Base-by-base conservation (phyloP, 2,797 vertebrate genomes). In the Pyrocephalus nanus region DNA sequence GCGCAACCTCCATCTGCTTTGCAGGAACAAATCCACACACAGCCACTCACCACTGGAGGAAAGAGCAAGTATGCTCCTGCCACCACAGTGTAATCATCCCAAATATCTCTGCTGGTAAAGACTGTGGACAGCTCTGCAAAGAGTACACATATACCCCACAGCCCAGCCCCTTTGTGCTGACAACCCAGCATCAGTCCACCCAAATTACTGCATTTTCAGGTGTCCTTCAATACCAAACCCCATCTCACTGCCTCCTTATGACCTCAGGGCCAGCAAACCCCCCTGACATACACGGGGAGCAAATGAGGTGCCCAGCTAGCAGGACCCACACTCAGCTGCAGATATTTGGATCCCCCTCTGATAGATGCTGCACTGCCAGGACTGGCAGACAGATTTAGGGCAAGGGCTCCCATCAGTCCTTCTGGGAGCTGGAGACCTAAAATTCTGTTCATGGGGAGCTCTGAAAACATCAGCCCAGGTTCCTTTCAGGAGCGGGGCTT, bases 111-210 rank as follows among this genome's bases (percentile, higher is more conserved):
- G 53, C 67, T 57, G 13, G 75, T 43, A 69, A 64, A 50, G 54
- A 51, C 34, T 54, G 70, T 8, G 15, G 65, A 54, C 26, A 55
- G 64, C 25, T 71, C 32, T n/a, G 12, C 45, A 51, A 74, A 51
- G 30, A 45, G 12, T 15, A 48, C n/a, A 36, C 0, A 0, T 0
- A 0, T 25, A 38, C 9, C 15, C 38, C 2, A 1, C n/a, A 72
- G 66, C 18, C n/a, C 50, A 51, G 9, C 2, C 42, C 26, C 53
- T 55, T 20, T 40, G 15, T 38, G 29, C 42, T 3, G 6, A 20
- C 70, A 62, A 0, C 5, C 16, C 14, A 18, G 55, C 54, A 30
- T 32, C 11, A 15, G 11, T 9, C 47, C 32, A 47, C 32, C 48
- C 50, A n/a, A 51, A 78, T 21, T 34, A 42, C 38, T 42, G 51